Percentiles rank a stretch among this genome's conserved stretches.
phyloP scores from a whole-genome alignment of 2,113 vertebrate species.

The Callopanchax toddi region DNA sequence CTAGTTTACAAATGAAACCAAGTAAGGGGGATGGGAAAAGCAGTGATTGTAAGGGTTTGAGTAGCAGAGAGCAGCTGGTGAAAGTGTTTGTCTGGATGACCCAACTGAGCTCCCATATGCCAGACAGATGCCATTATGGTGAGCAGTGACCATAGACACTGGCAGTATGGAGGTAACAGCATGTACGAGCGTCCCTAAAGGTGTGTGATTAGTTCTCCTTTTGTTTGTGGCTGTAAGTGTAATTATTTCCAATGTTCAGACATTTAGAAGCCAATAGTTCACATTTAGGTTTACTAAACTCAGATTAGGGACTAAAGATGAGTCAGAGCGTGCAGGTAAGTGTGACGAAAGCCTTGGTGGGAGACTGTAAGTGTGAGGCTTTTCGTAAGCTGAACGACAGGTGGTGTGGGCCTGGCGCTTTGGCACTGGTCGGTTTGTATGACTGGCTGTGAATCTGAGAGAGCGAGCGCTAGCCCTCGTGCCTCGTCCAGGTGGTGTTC shows the following conservation, averaged over 20 bases:
- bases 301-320: neutral
- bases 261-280: neutral
- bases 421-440: conserved; percentile 45
- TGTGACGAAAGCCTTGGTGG: conserved; percentile 2
- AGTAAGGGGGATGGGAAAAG: neutral
- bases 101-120: conserved; percentile 71
- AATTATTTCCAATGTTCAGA: neutral
- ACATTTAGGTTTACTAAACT: neutral
- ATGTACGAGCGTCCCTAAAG: conserved; percentile 4
- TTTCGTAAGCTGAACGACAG: conserved; percentile 49
- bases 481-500: conserved; percentile 68
- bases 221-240: conserved; percentile 1
- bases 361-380: conserved; percentile 34
- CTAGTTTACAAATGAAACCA: neutral
- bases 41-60: conserved; percentile 19
- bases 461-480: conserved; percentile 23
- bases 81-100: conserved; percentile 62
- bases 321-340: conserved; percentile 19
- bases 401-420: conserved; percentile 62
- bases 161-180: conserved; percentile 27
- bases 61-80: conserved; percentile 52
- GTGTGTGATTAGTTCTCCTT: conserved; percentile 4
- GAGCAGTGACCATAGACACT: conserved; percentile 47
- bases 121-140: conserved; percentile 65
- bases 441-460: conserved; percentile 50